Conservation (phyloP, 2,797 vertebrate genomes). For the Ciconia nigra region DNA sequence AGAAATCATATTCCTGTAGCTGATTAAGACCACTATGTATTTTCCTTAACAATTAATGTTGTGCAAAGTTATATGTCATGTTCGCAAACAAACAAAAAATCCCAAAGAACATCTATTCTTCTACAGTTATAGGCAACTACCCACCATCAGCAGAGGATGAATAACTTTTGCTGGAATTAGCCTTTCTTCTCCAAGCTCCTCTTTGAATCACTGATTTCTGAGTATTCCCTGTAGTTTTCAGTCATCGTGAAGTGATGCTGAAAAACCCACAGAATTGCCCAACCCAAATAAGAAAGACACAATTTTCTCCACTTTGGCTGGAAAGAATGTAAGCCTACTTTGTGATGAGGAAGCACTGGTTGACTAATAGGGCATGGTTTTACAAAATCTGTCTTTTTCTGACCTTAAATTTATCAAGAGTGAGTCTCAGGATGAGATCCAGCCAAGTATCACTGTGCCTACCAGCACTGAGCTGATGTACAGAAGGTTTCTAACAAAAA, state of each 20-base stretch:
- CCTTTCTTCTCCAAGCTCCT: not conserved
- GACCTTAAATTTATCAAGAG: slow-evolving; percentile 6
- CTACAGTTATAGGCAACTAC: not conserved
- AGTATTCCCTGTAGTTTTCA: slow-evolving; percentile 39
- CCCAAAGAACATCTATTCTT: not conserved
- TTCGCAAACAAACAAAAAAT: not conserved
- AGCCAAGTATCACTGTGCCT: slow-evolving; percentile 4
- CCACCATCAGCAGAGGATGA: not conserved
- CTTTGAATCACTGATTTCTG: slow-evolving; percentile 35
- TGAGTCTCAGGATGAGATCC: slow-evolving; percentile 16
- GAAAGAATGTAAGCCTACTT: not conserved
- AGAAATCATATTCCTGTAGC: not conserved
- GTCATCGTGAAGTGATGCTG: slow-evolving; percentile 4
- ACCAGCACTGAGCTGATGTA: slow-evolving; percentile 10
- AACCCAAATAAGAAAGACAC: not conserved
- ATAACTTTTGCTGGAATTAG: slow-evolving; percentile 15
- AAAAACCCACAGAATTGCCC: slow-evolving; percentile 14
- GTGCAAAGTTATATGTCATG: not conserved
- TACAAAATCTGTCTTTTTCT: slow-evolving; percentile 21
- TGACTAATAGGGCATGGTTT: slow-evolving; percentile 1
- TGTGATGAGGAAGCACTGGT: not conserved
- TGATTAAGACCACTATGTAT: not conserved
- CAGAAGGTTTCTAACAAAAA: slow-evolving; percentile 30
- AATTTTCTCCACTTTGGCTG: not conserved
- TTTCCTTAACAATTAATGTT: not conserved